Evolutionary conservation across 2,888 invertebrate genomes (phyloP), one percentile per base, ranked within the genome.

Genomic region (Lasioglossum oenotherae): DNA sequence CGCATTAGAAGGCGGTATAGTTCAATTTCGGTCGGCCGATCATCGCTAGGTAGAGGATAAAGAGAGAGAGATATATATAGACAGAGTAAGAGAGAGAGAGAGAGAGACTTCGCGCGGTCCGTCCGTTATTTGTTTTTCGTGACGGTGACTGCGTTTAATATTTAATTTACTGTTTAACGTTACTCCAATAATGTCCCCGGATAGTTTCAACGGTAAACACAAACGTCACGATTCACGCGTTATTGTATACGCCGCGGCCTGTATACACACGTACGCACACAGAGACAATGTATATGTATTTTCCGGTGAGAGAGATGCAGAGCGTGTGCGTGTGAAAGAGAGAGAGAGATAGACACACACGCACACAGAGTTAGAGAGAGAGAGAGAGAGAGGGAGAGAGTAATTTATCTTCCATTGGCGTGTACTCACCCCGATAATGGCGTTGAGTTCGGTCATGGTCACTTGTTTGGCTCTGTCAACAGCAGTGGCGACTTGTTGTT

Each of bases 381-480:
- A 12, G 27, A 12, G 27, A 5, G 27, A 27, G 64, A 31, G 31
- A 16, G 64, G 6, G 19, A 53, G n/a, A 71, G 84, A 84, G 81
- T 84, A 88, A 88, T 88, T 88, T 83, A 89, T 89, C 84, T 82
- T 79, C 72, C 80, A 86, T 89, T 85, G 88, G 81, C 86, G 87
- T 84, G 71, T 80, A 96, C 98, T 97, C 96, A 98, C 98, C 97
- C 98, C 98, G 95, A 98, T 98, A 94, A 99, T 98, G 92, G 98
- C 97, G 95, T 98, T 98, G 90, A 99, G 96, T 96, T 99, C 99
- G 87, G 98, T 98, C 98, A 98, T 98, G 93, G 98, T 98, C 95
- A 99, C 98, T 96, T 99, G 98, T 96, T 99, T 99, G 93, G 99
- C 99, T 93, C 99, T 96, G 95, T 99, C 99, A 88, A 99, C 98